Conservation (phyloP, 2,888 invertebrate species). For the Vanessa cardui region DNA sequence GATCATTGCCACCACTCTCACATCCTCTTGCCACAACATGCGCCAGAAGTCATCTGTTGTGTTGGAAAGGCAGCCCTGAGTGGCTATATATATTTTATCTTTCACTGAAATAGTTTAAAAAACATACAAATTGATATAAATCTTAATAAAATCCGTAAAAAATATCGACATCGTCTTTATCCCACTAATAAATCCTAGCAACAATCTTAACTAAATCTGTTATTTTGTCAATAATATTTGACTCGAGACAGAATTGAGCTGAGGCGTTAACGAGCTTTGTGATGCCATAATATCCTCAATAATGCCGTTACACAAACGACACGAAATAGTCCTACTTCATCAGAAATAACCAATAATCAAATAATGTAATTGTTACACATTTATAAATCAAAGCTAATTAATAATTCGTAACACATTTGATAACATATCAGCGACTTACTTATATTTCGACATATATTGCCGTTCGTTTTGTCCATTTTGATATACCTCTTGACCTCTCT, state of each 20-base stretch:
- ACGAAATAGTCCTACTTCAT: too few species aligned
- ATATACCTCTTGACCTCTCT: constrained; percentile 60
- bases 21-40: constrained; percentile 99
- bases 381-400: neutral
- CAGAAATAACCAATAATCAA: too few species aligned
- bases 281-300: too few species aligned
- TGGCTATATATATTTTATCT: constrained; percentile 91
- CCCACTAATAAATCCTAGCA: neutral
- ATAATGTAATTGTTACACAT: too few species aligned
- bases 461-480: constrained; percentile 62
- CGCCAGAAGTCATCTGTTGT: constrained; percentile 98
- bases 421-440: constrained; percentile 47
- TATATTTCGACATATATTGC: constrained; percentile 53
- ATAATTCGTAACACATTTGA: neutral
- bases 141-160: neutral
- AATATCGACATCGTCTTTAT: too few species aligned
- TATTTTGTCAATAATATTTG: too few species aligned
- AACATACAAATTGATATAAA: neutral
- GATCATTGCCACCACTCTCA: constrained; percentile 98
- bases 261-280: too few species aligned
- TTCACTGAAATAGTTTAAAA: constrained; percentile 57
- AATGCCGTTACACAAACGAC: too few species aligned
- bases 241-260: too few species aligned
- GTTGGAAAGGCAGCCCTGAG: constrained; percentile 95
- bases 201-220: too few species aligned